Percentiles rank a stretch among this genome's conserved stretches.
These are phyloP conservation scores for Holacanthus passer DNA, from an alignment of 2,113 vertebrate species.

Conservation along the genomic window DNA sequence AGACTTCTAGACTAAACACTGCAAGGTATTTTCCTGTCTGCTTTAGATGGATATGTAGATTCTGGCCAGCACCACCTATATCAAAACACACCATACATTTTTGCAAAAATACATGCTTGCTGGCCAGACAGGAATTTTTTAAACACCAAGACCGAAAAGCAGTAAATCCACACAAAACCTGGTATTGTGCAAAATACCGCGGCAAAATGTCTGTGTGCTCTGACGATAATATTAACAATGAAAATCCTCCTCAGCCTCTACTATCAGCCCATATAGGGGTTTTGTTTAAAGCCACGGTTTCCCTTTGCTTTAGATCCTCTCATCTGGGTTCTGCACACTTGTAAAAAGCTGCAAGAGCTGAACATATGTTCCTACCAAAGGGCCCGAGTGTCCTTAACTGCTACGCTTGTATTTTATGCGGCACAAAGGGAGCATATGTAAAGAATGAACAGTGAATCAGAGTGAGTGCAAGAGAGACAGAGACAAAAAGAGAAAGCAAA, in stretches of 20 bases:
- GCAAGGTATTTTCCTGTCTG: constrained; percentile 38
- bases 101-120: constrained; percentile 44
- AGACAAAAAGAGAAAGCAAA: constrained; percentile 75
- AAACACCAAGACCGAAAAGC: constrained; percentile 45
- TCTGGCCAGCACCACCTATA: constrained; percentile 51
- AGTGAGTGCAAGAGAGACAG: constrained; percentile 73
- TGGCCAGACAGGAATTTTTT: constrained; percentile 39
- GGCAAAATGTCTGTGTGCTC: constrained; percentile 17
- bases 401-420: constrained; percentile 72
- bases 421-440: constrained; percentile 83
- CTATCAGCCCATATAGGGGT: constrained; percentile 52
- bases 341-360: constrained; percentile 69
- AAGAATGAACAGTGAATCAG: constrained; percentile 79
- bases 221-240: constrained; percentile 57
- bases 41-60: constrained; percentile 50
- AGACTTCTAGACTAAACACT: constrained; percentile 70
- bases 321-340: constrained; percentile 61
- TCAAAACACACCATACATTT: constrained; percentile 68
- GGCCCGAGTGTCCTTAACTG: constrained; percentile 75
- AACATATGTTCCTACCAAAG: constrained; percentile 78
- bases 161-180: constrained; percentile 55
- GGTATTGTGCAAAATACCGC: constrained; percentile 35
- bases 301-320: constrained; percentile 51
- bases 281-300: constrained; percentile 55
- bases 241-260: constrained; percentile 42